phyloP scores from a whole-genome alignment of 2,797 vertebrate species.

The Acanthurus tractus region DNA sequence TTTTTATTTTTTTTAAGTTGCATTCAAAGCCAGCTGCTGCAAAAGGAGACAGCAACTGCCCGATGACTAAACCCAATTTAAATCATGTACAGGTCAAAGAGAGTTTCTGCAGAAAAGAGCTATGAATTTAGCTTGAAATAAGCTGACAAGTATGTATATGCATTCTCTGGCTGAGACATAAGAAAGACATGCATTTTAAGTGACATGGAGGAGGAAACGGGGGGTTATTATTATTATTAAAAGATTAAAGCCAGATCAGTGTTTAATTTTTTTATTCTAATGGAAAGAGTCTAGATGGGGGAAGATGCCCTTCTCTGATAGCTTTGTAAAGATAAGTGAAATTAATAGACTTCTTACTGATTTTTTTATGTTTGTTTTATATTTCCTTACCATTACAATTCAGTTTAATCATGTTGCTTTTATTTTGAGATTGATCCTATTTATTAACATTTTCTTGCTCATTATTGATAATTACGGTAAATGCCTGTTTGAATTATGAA shows the following conservation, averaged over 20 bases:
- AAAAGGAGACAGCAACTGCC: constrained; percentile 43
- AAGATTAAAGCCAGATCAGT: constrained; percentile 67
- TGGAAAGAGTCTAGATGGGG: constrained; percentile 33
- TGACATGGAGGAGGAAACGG: constrained; percentile 29
- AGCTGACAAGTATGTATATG: constrained; percentile 69
- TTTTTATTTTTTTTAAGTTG: constrained; percentile 19
- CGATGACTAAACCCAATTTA: constrained; percentile 23
- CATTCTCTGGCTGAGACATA: constrained; percentile 62
- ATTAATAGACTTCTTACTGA: constrained; percentile 56
- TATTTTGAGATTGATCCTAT: constrained; percentile 76
- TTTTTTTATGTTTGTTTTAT: constrained; percentile 78
- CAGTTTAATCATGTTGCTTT: constrained; percentile 75
- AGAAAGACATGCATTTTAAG: constrained; percentile 48
- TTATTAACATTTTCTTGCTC: constrained; percentile 77
- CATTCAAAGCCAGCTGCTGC: constrained; percentile 52
- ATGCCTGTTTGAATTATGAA: constrained; percentile 81
- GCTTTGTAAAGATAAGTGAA: constrained; percentile 67
- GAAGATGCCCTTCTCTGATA: constrained; percentile 50
- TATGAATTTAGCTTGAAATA: constrained; percentile 50
- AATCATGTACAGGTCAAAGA: constrained; percentile 40
- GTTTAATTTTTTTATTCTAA: constrained; percentile 61
- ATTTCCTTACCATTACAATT: constrained; percentile 69
- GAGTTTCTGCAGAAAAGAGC: constrained; percentile 35
- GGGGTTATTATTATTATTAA: constrained; percentile 40
- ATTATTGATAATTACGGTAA: constrained; percentile 74